Evolutionary conservation across 2,113 vertebrate genomes (phyloP).

Genomic region (Paratilapia polleni): DNA sequence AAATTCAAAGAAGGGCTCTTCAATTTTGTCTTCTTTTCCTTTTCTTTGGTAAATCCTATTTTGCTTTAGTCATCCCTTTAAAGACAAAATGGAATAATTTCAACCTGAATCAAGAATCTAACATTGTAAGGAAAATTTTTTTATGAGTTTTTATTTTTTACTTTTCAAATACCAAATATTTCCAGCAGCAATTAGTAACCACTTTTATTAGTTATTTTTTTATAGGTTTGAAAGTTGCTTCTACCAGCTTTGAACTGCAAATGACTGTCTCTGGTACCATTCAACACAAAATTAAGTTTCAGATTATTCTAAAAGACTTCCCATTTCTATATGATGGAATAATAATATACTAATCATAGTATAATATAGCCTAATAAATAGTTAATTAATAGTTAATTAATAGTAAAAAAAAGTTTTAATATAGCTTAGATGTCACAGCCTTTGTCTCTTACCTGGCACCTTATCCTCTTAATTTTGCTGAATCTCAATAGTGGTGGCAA

Average conservation of each 20-base stretch:
- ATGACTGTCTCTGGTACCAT: not conserved
- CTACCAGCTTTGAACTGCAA: not conserved
- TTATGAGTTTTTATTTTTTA: not conserved
- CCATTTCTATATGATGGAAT: not conserved
- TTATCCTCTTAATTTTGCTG: not conserved
- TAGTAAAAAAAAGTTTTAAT: not conserved
- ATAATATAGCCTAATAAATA: not conserved
- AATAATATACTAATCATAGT: not conserved
- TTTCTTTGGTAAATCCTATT: not conserved
- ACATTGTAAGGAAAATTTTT: no score
- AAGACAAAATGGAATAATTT: rapidly evolving
- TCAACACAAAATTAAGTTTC: not conserved
- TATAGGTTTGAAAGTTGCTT: not conserved
- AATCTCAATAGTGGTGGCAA: no score
- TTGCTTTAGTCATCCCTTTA: rapidly evolving
- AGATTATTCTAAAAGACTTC: not conserved
- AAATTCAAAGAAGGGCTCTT: constrained; percentile 35
- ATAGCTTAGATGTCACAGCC: not conserved
- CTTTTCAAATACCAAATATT: not conserved
- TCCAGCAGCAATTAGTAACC: not conserved
- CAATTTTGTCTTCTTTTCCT: not conserved
- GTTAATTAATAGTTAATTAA: not conserved
- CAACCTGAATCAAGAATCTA: not conserved
- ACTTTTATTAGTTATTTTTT: not conserved
- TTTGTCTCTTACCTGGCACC: rapidly evolving